A percentile compares a stretch with the other conserved stretches of the same genome.
phyloP scores from a whole-genome alignment of 2,888 invertebrate species.

The Cheilosia soror region DNA sequence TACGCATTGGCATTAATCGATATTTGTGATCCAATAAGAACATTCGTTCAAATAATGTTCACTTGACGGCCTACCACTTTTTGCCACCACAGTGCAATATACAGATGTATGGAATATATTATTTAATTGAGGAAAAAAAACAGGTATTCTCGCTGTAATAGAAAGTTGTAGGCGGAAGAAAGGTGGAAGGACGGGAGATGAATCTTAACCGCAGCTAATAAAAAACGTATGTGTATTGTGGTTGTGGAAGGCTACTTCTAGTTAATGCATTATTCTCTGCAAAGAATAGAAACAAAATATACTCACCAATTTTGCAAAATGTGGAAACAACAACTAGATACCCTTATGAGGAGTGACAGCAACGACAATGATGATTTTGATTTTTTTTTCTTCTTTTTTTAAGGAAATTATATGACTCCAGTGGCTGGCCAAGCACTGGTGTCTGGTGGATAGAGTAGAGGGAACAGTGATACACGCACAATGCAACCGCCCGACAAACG shows the following conservation, averaged over 20 bases:
- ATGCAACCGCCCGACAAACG: conserved; percentile 32
- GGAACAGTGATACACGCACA: conserved; percentile 50
- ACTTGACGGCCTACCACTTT: conserved; percentile 17
- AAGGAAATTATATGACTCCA: conserved; percentile 63
- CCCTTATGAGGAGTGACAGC: conserved; percentile 63
- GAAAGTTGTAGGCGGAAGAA: conserved; percentile 73
- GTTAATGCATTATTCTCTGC: background rate
- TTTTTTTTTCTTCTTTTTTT: conserved; percentile 36
- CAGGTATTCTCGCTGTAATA: conserved; percentile 71
- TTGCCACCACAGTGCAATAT: conserved; percentile 40
- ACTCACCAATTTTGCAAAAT: conserved; percentile 73
- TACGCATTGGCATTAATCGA: background rate
- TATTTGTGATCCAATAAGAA: conserved; percentile 27
- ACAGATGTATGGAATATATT: conserved; percentile 58
- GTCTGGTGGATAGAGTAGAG: conserved; percentile 17
- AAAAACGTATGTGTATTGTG: background rate
- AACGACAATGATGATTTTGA: conserved; percentile 46
- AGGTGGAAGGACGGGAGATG: conserved; percentile 51
- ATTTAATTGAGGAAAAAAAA: conserved; percentile 59
- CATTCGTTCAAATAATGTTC: background rate
- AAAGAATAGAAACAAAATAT: conserved; percentile 18
- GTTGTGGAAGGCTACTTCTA: background rate
- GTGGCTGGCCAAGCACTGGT: conserved; percentile 45
- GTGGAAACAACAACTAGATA: conserved; percentile 67
- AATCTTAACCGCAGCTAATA: conserved; percentile 51